Base-by-base conservation (phyloP, 2,888 invertebrate genomes). In the Magallana nippona region DNA sequence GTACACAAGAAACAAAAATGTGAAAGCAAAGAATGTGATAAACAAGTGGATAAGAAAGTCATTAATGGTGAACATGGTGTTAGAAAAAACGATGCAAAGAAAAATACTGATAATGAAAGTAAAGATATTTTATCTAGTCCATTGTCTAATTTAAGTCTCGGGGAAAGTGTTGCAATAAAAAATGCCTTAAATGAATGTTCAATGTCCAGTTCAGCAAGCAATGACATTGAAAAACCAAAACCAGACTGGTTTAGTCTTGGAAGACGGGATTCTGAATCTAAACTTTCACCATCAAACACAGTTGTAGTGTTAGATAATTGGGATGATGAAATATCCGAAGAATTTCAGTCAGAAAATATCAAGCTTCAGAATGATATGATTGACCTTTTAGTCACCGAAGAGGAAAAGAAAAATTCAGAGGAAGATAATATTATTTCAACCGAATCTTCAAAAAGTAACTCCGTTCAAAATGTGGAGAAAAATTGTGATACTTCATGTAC, bases 211-310 rank as follows among this genome's bases (percentile, higher is more conserved):
- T 19, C n/a, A 19, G 27, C 13, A 17, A n/a, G 19, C 19, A n/a
- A 27, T 32, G 78, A 78, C 55, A 10, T 5, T 44, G 27, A 27
- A 22, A 71, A 82, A 56, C n/a, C 32, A 10, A 78, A 82, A 55
- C 78, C 58, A 32, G 82, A 82, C 58, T 82, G 82, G 82, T 82
- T 82, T 56, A 82, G 82, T 32, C 19, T 82, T 32, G 60, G 56
- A 13, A 58, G 78, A 58, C 10, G 55, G 10, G 56, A 71, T 13
- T 63, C 63, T 11, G 82, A 82, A 22, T 56, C 13, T 55, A 71
- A 82, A 71, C 17, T 71, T 2, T 55, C 80, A 44, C 55, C 71
- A 55, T 44, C 78, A 57, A 62, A 62, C 19, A 78, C 17, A n/a
- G 82, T 78, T 13, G 79, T 55, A 58, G 79, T 58, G 58, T 60